Base-by-base conservation (phyloP, 1,140 invertebrate genomes). In the Schlechtendalia chinensis region DNA sequence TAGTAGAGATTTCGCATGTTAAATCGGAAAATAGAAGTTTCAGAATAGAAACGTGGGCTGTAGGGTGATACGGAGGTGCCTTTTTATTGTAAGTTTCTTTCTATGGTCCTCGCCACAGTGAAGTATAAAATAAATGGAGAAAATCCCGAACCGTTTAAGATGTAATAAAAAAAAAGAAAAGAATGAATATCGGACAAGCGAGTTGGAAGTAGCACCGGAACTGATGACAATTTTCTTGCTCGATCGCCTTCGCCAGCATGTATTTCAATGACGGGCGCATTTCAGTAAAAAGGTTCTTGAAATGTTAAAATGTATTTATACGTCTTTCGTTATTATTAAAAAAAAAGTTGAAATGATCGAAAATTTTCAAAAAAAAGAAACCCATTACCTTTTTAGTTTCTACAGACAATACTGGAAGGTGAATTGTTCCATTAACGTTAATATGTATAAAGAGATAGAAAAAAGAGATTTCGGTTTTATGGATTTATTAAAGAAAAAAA, bases 221-320 rank as follows among this genome's bases (percentile, higher is more conserved):
- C 75, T 79, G 75, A 63, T 79, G 75, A 61, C 75, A 79, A 79
- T 79, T 79, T 79, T 79, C 75, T 61, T 50, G 24, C 56, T 79
- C 45, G 39, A 79, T 77, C 75, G 50, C 69, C 47, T 72, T 72
- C 24, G 16, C 24, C 45, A 27, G 17, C 50, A 22, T 14, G 24
- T 54, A 72, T 72, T 79, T 61, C 75, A 50, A 50, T 47, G 39
- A 63, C 17, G 17, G 14, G 1, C 54, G 22, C 58, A 54, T 61
- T 77, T 47, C 39, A 47, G 58, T 77, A 79, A 79, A 79, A 79
- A 50, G 75, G 58, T 47, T 79, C 24, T 79, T 61, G 17, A 54
- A 72, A 72, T 54, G 69, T 54, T 77, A 77, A 79, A 79, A 79
- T 50, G 58, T 50, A 77, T 77, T 58, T 77, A 59, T n/a, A 58